A percentile compares a stretch with the other conserved stretches of the same genome.
Evolutionary conservation across 2,113 vertebrate genomes (phyloP).

Genomic region (Otolemur garnettii): DNA sequence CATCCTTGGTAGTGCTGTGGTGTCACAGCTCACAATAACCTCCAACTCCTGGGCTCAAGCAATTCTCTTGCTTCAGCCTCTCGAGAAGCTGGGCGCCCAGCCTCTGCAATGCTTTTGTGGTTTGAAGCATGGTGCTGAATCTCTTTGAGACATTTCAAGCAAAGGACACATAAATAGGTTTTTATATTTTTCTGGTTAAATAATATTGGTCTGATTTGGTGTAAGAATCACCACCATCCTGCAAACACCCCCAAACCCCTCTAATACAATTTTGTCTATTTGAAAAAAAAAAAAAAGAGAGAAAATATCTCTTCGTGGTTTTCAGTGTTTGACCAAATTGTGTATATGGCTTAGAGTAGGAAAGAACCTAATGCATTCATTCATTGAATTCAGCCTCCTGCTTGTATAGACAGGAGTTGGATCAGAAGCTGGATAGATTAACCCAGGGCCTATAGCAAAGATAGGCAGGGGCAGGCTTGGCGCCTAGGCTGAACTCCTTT

Average conservation of each 20-base stretch:
- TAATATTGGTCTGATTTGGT: background rate
- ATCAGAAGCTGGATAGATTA: background rate
- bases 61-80: too few species aligned
- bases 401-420: background rate
- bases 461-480: background rate
- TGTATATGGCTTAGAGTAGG: background rate
- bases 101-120: background rate
- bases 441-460: background rate
- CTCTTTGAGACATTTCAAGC: constrained; percentile 25
- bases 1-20: too few species aligned
- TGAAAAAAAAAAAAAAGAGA: constrained; percentile 2
- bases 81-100: too few species aligned
- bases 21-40: too few species aligned
- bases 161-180: background rate
- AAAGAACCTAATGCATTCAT: background rate
- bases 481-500: background rate
- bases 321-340: background rate
- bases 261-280: background rate
- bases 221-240: background rate
- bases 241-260: background rate
- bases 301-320: background rate
- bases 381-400: background rate
- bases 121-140: background rate
- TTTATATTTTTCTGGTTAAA: background rate
- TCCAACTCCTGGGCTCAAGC: too few species aligned